Base-by-base conservation (phyloP, 53 echinoderm and acorn worm genomes). In the Stichopus horrens region DNA sequence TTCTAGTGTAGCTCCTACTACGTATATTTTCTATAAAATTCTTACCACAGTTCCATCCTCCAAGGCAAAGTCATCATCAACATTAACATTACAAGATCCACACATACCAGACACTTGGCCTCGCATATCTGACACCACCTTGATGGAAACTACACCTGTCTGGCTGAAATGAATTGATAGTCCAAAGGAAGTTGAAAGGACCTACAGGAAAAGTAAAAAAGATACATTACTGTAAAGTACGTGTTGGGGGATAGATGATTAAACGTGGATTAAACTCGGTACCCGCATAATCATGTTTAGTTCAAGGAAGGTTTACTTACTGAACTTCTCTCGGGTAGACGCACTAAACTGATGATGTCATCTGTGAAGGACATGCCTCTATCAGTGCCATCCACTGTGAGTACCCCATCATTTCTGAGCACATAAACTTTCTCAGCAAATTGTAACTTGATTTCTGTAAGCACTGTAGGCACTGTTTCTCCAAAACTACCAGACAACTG, bases 81-180 rank as follows among this genome's bases (percentile, higher is more conserved):
- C 8, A 10, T 80, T 58, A 54, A 9, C 58, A 58, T 80, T 80
- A 56, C 80, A 80, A 8, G 80, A 55, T 16, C 80, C 80, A 7
- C 80, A 80, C 80, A 80, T 80, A 57, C 80, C 80, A 56, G 18
- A 57, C 20, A 57, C 54, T 21, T 80, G 56, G 21, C 80, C 80
- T 57, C 80, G 51, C 58, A 80, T 21, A 8, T 55, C 6, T 7
- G 80, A n/a, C 20, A 18, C 56, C 0, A 80, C 58, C 56, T 80
- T 80, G 6, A 80, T 80, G 21, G 80, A 80, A 8, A n/a, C 80
- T 7, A 80, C 18, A 6, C 68, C 68, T 14, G 68, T 1, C 1
- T 14, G 18, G 68, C 68, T 68, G 18, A 14, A 0, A 68, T 10
- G n/a, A 10, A 68, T 68, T 18, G 68, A 68, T 19, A 68, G 16